Conservation (phyloP, 2,797 vertebrate genomes). For the Clarias pachynema region DNA sequence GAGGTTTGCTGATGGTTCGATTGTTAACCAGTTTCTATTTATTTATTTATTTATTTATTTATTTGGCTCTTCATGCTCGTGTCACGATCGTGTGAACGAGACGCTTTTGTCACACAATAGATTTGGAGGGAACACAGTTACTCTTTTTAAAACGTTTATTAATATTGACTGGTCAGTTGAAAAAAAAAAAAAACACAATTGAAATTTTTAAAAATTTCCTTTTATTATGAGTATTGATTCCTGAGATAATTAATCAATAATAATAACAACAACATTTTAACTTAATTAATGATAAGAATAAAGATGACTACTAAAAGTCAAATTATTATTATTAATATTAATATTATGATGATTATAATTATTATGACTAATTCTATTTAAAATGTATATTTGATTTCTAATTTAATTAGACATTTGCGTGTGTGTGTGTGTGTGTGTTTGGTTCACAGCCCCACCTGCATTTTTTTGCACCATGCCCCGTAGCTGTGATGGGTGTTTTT, state of each 20-base stretch:
- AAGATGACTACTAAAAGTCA: not conserved
- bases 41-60: not conserved
- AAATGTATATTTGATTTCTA: not conserved
- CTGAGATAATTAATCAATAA: not conserved
- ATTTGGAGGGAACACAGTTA: not conserved
- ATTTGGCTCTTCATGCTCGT: not conserved
- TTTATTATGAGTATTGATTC: not conserved
- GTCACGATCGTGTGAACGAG: not conserved
- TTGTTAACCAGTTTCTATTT: not conserved
- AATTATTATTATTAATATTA: not conserved
- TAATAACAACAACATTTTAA: not conserved
- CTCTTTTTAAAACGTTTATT: not conserved
- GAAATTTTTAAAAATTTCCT: not conserved
- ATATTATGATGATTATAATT: not conserved
- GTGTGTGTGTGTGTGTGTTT: constrained; percentile 9
- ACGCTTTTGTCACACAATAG: not conserved
- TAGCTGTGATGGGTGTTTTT: constrained; percentile 30
- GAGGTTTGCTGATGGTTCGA: constrained; percentile 1
- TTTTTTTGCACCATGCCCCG: constrained; percentile 15
- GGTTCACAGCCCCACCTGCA: constrained; percentile 31
- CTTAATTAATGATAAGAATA: not conserved
- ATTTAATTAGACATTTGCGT: not conserved
- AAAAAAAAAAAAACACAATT: not conserved
- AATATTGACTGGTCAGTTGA: not conserved
- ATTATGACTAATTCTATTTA: not conserved